Evolutionary conservation across 2,888 invertebrate genomes (phyloP), one percentile per base, ranked within the genome.

Genomic region (Pristionchus mayeri): DNA sequence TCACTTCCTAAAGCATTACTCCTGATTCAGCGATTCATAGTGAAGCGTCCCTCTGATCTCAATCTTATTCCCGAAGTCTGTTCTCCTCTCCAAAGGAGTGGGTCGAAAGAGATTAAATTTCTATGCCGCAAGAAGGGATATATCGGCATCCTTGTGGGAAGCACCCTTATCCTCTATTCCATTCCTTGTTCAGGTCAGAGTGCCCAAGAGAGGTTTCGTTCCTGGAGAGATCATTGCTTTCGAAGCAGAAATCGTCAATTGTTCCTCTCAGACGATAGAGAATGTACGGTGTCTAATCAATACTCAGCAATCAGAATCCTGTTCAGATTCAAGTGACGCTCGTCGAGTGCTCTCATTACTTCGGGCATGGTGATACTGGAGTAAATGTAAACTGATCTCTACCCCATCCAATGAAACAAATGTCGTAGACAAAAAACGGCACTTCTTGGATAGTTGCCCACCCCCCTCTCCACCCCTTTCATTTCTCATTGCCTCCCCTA

Each of bases 111-210:
- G 4, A 48, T 88, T 3, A n/a, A n/a, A n/a, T n/a, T n/a, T n/a
- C n/a, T n/a, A n/a, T n/a, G n/a, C n/a, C 88, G 88, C 84, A 89
- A 88, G 67, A 85, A 85, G 52, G 88, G 88, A 30, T 40, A 75
- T 30, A 67, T 88, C 18, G 50, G 57, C 50, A 84, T 85, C 7
- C 85, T 85, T 48, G 87, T 87, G 50, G 50, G 82, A n/a, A n/a
- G n/a, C n/a, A n/a, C 48, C 11, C 7, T 16, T 48, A 48, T 48
- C 11, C 16, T 48, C 48, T 11, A 11, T 67, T 30, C 7, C 7
- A 21, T 24, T 21, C 54, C 21, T 4, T 13, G 21, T 54, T 54
- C 54, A 84, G 84, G 84, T 37, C 11, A 37, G 30, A 37, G 3
- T 78, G 48, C 48, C 44, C 34, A 88, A 88, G 76, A 81, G 86